Base-by-base conservation (phyloP, 2,797 vertebrate genomes). In the Moxostoma hubbsi region DNA sequence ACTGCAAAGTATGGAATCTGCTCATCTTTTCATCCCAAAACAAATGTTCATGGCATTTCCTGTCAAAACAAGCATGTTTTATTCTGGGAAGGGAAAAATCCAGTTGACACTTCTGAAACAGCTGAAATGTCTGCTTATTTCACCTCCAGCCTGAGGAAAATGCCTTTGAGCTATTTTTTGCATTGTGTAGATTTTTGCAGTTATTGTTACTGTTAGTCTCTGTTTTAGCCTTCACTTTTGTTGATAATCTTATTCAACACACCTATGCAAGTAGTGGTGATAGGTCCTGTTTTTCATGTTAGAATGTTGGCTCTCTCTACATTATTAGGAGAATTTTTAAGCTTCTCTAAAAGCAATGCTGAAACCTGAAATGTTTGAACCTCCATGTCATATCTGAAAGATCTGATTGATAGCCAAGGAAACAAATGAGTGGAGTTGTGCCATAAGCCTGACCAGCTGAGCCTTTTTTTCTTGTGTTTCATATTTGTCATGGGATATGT, bases 41-140 rank as follows among this genome's bases (percentile, higher is more conserved):
- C 71, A 7, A 86, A 87, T 85, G 82, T 81, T 86, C 64, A 68
- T 84, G 87, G 63, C 86, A 86, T 83, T 83, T 80, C 84, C 84
- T 72, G 73, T 85, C 86, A 86, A 85, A 86, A 79, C 73, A 79
- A 84, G 16, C 59, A 50, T 55, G 83, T 81, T 75, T 85, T 77
- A 78, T 81, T 84, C 73, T 64, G 5, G 18, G 46, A 82, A 47
- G 65, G 80, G 24, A 45, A 82, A 82, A 84, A 79, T 83, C 57
- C 46, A 81, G 74, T 43, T 15, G 81, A 84, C 84, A 80, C 54
- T 47, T 84, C 72, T 70, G 72, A 83, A 84, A 72, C 71, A 66
- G 59, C 50, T 46, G 36, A 65, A 55, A 75, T 24, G 54, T 55
- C 71, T 7, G 16, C 61, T 79, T 8, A 75, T 13, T 59, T 76